phyloP scores from a whole-genome alignment of 2,797 vertebrate species.

The Schizothorax lantsangensis region DNA sequence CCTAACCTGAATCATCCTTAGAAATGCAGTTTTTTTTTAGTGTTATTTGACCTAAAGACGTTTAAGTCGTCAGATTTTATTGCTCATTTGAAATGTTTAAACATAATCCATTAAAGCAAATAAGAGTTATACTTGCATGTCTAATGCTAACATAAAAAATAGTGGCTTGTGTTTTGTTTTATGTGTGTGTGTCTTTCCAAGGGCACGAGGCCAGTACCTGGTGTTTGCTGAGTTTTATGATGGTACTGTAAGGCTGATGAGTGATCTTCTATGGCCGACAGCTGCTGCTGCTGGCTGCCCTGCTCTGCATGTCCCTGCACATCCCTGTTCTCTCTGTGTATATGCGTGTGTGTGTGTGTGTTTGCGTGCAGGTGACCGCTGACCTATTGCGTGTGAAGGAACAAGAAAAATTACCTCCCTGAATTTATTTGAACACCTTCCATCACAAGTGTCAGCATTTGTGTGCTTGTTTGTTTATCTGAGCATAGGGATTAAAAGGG shows the following conservation, averaged over 20 bases:
- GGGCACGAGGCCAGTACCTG: slow-evolving; percentile 49
- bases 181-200: slow-evolving; percentile 29
- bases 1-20: background rate
- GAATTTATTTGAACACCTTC: slow-evolving; percentile 32
- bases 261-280: slow-evolving; percentile 77
- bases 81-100: background rate
- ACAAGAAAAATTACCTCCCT: slow-evolving; percentile 8
- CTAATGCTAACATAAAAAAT: background rate
- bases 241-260: slow-evolving; percentile 67
- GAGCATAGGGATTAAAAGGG: background rate
- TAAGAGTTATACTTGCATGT: background rate
- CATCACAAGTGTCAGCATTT: background rate
- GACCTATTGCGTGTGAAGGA: slow-evolving; percentile 42
- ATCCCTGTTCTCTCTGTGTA: slow-evolving; percentile 62
- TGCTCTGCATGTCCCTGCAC: slow-evolving; percentile 69
- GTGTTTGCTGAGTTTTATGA: slow-evolving; percentile 68
- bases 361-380: slow-evolving; percentile 65
- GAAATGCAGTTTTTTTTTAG: background rate
- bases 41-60: background rate
- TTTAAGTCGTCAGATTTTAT: background rate
- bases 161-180: slow-evolving; percentile 46
- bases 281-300: slow-evolving; percentile 72
- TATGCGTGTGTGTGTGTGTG: slow-evolving; percentile 39
- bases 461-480: slow-evolving; percentile 13
- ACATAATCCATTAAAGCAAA: slow-evolving; percentile 32